Evolutionary conservation across 2,888 invertebrate genomes (phyloP).

Genomic region (Dryobotodes eremita): DNA sequence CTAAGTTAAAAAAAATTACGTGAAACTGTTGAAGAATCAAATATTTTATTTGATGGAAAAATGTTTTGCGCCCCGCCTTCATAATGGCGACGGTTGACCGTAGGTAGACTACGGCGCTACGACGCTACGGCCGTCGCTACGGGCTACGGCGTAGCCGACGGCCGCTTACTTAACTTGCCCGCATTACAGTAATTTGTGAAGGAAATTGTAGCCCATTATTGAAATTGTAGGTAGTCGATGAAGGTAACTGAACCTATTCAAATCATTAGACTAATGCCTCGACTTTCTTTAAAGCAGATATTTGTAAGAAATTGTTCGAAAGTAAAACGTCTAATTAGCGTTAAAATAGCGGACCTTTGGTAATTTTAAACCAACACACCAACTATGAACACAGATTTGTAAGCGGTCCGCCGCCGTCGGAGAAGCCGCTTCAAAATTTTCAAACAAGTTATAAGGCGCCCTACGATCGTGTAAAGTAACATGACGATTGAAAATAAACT

Average conservation of each 20-base stretch:
- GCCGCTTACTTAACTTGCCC: constrained; percentile 31
- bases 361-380: background rate
- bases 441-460: background rate
- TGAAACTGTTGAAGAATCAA: background rate
- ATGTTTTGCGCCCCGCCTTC: constrained; percentile 36
- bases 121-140: constrained; percentile 53
- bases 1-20: background rate
- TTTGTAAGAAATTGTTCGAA: background rate
- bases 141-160: constrained; percentile 66
- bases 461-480: background rate
- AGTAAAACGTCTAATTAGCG: background rate
- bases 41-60: constrained; percentile 8
- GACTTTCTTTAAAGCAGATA: background rate
- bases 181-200: constrained; percentile 42
- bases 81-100: constrained; percentile 25
- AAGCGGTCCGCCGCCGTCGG: constrained; percentile 35
- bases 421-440: background rate
- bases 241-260: background rate
- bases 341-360: background rate
- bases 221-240: constrained; percentile 32
- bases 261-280: constrained; percentile 11
- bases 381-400: background rate
- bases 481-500: constrained; percentile 37
- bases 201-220: constrained; percentile 33
- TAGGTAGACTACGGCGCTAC: constrained; percentile 36